Evolutionary conservation across 2,113 vertebrate genomes (phyloP).

Genomic region (Diphyllodes magnificus): DNA sequence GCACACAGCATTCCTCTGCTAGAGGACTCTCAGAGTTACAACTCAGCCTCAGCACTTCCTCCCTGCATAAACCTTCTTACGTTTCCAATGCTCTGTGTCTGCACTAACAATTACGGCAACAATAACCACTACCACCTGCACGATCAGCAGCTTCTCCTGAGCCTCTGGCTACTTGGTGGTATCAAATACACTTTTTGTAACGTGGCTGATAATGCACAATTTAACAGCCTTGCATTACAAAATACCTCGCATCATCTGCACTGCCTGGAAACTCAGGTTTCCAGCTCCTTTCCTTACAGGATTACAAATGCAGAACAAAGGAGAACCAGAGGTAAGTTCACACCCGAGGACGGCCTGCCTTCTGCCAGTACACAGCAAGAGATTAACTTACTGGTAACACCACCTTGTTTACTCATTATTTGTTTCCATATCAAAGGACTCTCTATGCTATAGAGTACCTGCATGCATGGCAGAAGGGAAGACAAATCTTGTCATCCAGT

Average conservation of each 20-base stretch:
- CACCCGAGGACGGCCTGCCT: not conserved
- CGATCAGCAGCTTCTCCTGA: not conserved
- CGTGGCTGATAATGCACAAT: not conserved
- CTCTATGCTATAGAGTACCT: not conserved
- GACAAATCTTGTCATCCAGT: not conserved
- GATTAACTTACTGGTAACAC: not conserved
- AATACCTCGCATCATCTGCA: not conserved
- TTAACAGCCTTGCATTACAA: not conserved
- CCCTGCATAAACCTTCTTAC: not conserved
- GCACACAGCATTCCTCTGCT: not conserved
- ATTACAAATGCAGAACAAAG: not conserved
- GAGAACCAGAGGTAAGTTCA: not conserved
- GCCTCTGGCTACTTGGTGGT: not conserved
- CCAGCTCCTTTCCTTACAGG: not conserved
- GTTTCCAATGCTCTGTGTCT: not conserved
- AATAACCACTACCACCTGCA: not conserved
- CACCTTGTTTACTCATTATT: not conserved
- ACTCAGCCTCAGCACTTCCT: not conserved
- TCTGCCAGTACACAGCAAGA: not conserved
- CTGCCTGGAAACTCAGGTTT: not conserved
- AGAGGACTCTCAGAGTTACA: not conserved
- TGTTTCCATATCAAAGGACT: not conserved
- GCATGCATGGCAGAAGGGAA: not conserved
- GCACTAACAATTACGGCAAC: not conserved
- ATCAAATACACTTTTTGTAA: not conserved